Base-by-base conservation (phyloP, 2,113 vertebrate species). In the Solenodon paradoxus region DNA sequence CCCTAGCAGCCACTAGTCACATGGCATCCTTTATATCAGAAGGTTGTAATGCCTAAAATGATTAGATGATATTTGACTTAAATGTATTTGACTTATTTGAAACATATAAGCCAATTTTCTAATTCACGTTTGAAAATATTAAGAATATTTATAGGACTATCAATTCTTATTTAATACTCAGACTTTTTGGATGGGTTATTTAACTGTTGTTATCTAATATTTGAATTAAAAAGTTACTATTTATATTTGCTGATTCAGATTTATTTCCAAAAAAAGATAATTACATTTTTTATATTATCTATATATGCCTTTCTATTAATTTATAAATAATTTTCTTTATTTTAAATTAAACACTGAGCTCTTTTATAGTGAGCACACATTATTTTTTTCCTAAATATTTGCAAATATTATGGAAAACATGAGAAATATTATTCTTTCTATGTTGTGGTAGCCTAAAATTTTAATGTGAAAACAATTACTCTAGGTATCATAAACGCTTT, bases 351-450 rank as follows among this genome's bases (percentile, higher is more conserved):
- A 35, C 78, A n/a, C 1, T 64, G 9, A 2, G 20, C n/a, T n/a
- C n/a, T n/a, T n/a, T 61, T 59, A 55, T n/a, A 47, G 11, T 81
- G 35, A 53, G 35, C 90, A 66, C 53, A 40, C 12, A 5, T 28
- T 59, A 51, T 61, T 51, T 0, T 45, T 15, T 86, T 38, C 51
- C 24, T 75, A 90, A 88, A 68, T 16, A 88, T 69, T 80, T 74
- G 8, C 15, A 90, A 79, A 1, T 17, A 90, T 92, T 93, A 59
- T 94, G 64, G 19, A 3, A 64, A 91, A 80, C 1, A 90, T 68
- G 26, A 75, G 80, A 49, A 4, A n/a, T 24, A 10, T 47, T 77
- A 38, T 22, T 79, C 57, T 55, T 61, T 66, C 38, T 81, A n/a
- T 59, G 7, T 28, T 16, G 4, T 45, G 7, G 2, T 83, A 9